phyloP scores from a whole-genome alignment of 2,888 invertebrate genomes.

The Bugula neritina region DNA sequence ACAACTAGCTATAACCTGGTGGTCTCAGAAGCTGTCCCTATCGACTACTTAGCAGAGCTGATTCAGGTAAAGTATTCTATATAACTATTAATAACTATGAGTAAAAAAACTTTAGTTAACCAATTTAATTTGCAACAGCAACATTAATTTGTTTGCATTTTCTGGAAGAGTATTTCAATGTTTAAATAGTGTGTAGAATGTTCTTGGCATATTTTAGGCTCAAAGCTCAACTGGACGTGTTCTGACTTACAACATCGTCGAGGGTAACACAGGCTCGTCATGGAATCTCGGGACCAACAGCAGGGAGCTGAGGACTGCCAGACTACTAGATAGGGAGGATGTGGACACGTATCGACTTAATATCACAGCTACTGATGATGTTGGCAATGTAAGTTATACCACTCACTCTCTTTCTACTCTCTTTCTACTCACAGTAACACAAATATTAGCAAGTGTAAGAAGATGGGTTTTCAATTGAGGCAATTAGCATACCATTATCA shows the following conservation, averaged over 20 bases:
- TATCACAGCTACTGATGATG: not conserved
- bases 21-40: slow-evolving; percentile 23
- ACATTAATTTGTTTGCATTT: no score
- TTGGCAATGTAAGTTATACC: slow-evolving; percentile 17
- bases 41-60: slow-evolving; percentile 5
- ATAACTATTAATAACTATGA: no score
- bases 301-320: slow-evolving; percentile 12
- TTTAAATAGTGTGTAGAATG: no score
- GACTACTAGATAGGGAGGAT: not conserved
- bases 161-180: no score
- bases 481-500: no score
- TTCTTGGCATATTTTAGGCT: no score
- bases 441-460: no score
- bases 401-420: no score
- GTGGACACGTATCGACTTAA: not conserved
- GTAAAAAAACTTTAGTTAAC: no score
- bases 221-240: slow-evolving; percentile 9
- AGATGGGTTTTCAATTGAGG: no score
- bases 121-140: no score
- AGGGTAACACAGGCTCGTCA: not conserved
- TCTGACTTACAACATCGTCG: not conserved
- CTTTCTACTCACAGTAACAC: no score
- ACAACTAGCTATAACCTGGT: not conserved
- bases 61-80: slow-evolving; percentile 20
- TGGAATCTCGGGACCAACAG: not conserved